Evolutionary conservation across 2,113 vertebrate species (phyloP).

Genomic region (Ellobius talpinus): DNA sequence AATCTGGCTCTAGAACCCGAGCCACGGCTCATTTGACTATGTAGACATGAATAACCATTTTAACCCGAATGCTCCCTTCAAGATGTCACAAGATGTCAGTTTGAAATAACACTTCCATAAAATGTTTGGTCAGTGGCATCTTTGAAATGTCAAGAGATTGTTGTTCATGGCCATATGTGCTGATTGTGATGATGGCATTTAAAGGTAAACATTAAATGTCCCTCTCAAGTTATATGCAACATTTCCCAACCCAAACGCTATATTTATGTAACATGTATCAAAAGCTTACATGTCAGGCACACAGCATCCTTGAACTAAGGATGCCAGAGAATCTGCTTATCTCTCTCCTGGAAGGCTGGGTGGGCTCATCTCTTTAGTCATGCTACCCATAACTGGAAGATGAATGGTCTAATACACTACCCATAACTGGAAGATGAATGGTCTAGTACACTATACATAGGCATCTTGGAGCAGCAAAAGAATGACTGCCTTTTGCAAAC

Average conservation of each 20-base stretch:
- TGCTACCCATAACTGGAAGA: conserved; percentile 34
- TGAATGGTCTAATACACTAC: background rate
- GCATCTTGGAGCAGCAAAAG: background rate
- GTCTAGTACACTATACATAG: background rate
- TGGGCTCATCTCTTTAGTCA: conserved; percentile 23
- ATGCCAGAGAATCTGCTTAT: background rate
- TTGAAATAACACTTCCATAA: conserved; percentile 58
- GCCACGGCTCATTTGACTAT: background rate
- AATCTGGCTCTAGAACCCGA: background rate
- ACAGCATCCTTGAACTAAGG: conserved; percentile 52
- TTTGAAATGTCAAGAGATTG: conserved; percentile 71
- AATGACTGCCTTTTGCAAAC: background rate
- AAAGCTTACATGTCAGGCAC: conserved; percentile 60
- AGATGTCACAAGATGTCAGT: conserved; percentile 54
- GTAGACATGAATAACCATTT: conserved; percentile 25
- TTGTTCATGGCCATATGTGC: conserved; percentile 47
- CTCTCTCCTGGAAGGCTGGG: conserved; percentile 7
- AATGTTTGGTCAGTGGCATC: conserved; percentile 68
- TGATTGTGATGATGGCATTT: conserved; percentile 60
- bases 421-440: conserved; percentile 23
- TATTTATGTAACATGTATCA: conserved; percentile 59
- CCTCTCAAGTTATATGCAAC: conserved; percentile 57
- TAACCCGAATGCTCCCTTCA: conserved; percentile 58
- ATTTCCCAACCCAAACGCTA: conserved; percentile 50
- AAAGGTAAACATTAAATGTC: conserved; percentile 71